These are phyloP conservation scores for Apamea sordens DNA, from an alignment of 2,888 invertebrate species.

Conservation along the genomic window DNA sequence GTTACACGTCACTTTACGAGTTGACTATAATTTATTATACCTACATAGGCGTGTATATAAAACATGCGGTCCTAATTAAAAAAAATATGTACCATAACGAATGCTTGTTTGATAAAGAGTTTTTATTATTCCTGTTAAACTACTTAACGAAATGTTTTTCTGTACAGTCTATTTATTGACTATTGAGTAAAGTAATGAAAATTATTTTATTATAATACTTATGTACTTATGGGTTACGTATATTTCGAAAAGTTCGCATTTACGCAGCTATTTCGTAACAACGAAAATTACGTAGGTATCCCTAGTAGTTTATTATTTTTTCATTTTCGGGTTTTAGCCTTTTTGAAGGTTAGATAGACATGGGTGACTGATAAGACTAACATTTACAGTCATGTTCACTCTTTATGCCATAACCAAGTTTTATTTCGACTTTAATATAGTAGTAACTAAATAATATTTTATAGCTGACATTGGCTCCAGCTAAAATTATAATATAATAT, in stretches of 20 bases:
- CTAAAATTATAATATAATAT: no score
- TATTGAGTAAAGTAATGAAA: background rate
- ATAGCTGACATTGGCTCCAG: background rate
- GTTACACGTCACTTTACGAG: conserved; percentile 27
- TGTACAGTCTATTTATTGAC: background rate
- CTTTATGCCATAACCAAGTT: background rate
- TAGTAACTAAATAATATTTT: background rate
- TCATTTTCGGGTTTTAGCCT: no score
- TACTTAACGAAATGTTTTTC: conserved; percentile 11
- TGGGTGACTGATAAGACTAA: background rate
- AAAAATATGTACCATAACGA: conserved; percentile 19
- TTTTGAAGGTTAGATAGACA: background rate
- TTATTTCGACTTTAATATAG: background rate
- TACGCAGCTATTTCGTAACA: no score
- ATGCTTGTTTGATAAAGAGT: conserved; percentile 25
- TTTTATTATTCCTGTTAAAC: background rate
- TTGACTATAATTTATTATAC: conserved; percentile 10
- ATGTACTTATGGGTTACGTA: no score
- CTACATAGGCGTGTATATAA: background rate
- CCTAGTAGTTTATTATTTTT: no score
- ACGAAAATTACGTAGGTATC: no score
- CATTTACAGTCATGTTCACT: background rate
- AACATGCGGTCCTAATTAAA: conserved; percentile 24
- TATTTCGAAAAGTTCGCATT: no score
- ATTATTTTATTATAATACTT: background rate